Base-by-base conservation (phyloP, 2,888 invertebrate genomes). In the Hyposoter didymator region DNA sequence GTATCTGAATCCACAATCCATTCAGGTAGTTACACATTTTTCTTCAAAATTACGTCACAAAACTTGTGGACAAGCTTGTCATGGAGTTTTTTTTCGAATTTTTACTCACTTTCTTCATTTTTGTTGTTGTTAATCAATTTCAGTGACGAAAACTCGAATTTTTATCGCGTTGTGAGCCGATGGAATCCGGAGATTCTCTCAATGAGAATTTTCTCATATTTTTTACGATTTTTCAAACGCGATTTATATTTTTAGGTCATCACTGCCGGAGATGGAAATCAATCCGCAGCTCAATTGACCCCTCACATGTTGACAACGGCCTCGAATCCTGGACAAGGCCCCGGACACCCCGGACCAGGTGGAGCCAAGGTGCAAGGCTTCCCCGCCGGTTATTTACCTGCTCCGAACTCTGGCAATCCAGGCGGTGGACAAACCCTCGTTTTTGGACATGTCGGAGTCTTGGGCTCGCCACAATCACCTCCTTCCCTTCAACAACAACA, bases 261-360 rank as follows among this genome's bases (percentile, higher is more conserved):
- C 87, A 96, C 98, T 8, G 96, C 97, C 28, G 96, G 97, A 39
- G 98, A 98, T 92, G 97, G 97, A 4, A 98, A 98, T 93, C 97
- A 97, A 93, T 94, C 94, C 0, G 96, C 97, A 67, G 96, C 96
- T 89, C 96, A 97, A 88, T 94, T 97, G 73, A 95, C 96, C 2
- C 97, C 97, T 0, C 98, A 98, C 91, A 98, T 98, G 97, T 94
- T 98, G 59, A 95, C 95, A 8, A 96, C 97, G 0, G 95, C 97
- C 2, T 92, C 94, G 2, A 92, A 91, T 12, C 91, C 92, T 2
- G 92, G 91, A 5, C 94, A 93, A 84, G 93, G 92, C 32, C 92
- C 91, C 19, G 90, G 91, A 3, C 94, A 93, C 87, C 93, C 93
- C 7, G 92, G 90, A 6, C 90, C 89, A 0, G 91, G 90, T 32